Percentiles rank a stretch among this genome's conserved stretches.
phyloP scores from a whole-genome alignment of 2,888 invertebrate species.

The Ophion obscuratus region DNA sequence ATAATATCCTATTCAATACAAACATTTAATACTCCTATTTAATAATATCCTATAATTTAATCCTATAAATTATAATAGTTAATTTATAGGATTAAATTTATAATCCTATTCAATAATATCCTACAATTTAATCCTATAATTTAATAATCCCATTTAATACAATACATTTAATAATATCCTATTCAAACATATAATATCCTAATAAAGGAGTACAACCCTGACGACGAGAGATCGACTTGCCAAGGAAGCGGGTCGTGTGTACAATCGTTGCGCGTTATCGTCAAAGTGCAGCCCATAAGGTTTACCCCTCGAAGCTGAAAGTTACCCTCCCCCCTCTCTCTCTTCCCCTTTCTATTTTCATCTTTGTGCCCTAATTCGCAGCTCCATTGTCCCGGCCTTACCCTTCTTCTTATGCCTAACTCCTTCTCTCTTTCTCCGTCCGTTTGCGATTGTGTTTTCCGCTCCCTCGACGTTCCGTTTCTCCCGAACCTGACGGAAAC shows the following conservation, averaged over 20 bases:
- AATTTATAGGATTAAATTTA: too few relatives aligned
- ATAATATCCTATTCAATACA: too few relatives aligned
- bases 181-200: neutral
- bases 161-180: too few relatives aligned
- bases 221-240: slow-evolving; percentile 63
- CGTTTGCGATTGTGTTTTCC: slow-evolving; percentile 8
- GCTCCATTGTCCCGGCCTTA: slow-evolving; percentile 38
- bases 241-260: slow-evolving; percentile 16
- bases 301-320: slow-evolving; percentile 69
- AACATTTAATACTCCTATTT: too few relatives aligned
- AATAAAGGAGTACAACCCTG: neutral
- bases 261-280: slow-evolving; percentile 73
- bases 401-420: slow-evolving; percentile 28
- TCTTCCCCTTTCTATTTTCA: slow-evolving; percentile 43
- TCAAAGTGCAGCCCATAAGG: slow-evolving; percentile 75
- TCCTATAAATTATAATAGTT: too few relatives aligned
- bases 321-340: slow-evolving; percentile 39
- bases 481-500: neutral
- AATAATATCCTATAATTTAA: too few relatives aligned
- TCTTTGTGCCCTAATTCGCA: slow-evolving; percentile 20
- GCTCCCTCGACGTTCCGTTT: neutral
- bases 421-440: slow-evolving; percentile 27
- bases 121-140: too few relatives aligned
- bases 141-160: too few relatives aligned
- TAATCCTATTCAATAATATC: too few relatives aligned